These are phyloP conservation scores for Caenorhabditis sinica DNA, from an alignment of 2,888 invertebrate species.

Conservation along the genomic window DNA sequence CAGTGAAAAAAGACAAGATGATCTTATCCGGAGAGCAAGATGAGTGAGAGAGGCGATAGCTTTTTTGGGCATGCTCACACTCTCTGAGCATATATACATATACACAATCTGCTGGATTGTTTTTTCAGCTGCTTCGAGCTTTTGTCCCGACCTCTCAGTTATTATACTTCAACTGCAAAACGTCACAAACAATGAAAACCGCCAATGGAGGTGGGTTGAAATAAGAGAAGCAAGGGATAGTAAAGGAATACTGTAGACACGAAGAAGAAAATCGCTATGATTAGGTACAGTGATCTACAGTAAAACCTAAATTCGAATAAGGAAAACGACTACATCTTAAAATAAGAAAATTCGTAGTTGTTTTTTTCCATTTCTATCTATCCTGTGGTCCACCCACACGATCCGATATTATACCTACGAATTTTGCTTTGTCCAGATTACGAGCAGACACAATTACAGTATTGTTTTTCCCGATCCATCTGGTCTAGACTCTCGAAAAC, in stretches of 20 bases:
- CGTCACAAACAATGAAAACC: background rate
- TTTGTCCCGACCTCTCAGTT: background rate
- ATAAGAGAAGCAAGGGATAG: background rate
- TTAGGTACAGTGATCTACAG: background rate
- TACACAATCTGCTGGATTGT: constrained; percentile 46
- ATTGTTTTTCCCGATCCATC: background rate
- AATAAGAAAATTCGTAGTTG: background rate
- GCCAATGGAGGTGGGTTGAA: background rate
- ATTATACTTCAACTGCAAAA: background rate
- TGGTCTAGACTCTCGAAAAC: constrained; percentile 25
- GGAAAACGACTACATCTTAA: background rate
- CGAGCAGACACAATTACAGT: constrained; percentile 1
- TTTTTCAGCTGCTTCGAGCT: constrained; percentile 52
- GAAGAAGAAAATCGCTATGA: too few species aligned
- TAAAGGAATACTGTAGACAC: too few species aligned
- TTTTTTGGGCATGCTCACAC: background rate
- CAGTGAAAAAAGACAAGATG: constrained; percentile 24
- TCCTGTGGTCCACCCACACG: constrained; percentile 8
- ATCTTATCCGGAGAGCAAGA: constrained; percentile 29
- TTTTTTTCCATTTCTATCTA: constrained; percentile 18
- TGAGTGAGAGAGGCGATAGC: background rate
- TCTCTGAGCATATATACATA: constrained; percentile 27
- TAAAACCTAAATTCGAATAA: background rate
- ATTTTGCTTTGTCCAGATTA: constrained; percentile 2
- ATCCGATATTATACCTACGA: background rate